Base-by-base conservation (phyloP, 2,797 vertebrate species). In the Pseudomugil tenellus region DNA sequence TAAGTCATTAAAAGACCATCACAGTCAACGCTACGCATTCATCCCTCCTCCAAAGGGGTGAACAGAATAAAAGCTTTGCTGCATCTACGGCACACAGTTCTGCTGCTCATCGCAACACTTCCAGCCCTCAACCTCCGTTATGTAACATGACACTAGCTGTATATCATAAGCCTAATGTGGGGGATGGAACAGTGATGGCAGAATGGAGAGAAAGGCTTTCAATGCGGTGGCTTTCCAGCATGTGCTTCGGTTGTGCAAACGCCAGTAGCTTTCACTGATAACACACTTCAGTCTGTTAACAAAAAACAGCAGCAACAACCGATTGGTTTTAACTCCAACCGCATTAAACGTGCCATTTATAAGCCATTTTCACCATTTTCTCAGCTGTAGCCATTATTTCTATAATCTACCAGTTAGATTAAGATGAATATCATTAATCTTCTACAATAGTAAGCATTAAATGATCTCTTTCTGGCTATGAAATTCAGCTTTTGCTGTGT, bases 61-160 rank as follows among this genome's bases (percentile, higher is more conserved):
- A 64, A 55, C 39, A 70, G 21, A 65, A 70, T 54, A 56, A 66
- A 74, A 21, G 49, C 39, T 60, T 37, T 43, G 54, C 35, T 26
- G 2, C 51, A 67, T 63, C 58, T 12, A 25, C 64, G 37, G 64
- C 59, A 48, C 12, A 29, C 51, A 43, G 52, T 58, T 35, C 68
- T 68, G 67, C 66, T 72, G 4, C 66, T 76, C 56, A 12, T 72
- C 72, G 34, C 5, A 70, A 73, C 49, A 76, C 77, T 72, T 63
- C 49, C 23, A 17, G 77, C 66, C 23, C 19, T 65, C 52, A 29
- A n/a, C 32, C 11, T 58, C 70, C 21, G 53, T 91, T 87, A 84
- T 72, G 58, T 67, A 88, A 90, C 43, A 62, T 39, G 56, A 77
- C 66, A 70, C 59, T 51, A 52, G 80, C 68, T 31, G 78, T 78